These are phyloP conservation scores for Mya arenaria DNA, from an alignment of 1,140 invertebrate genomes.

Conservation along the genomic window DNA sequence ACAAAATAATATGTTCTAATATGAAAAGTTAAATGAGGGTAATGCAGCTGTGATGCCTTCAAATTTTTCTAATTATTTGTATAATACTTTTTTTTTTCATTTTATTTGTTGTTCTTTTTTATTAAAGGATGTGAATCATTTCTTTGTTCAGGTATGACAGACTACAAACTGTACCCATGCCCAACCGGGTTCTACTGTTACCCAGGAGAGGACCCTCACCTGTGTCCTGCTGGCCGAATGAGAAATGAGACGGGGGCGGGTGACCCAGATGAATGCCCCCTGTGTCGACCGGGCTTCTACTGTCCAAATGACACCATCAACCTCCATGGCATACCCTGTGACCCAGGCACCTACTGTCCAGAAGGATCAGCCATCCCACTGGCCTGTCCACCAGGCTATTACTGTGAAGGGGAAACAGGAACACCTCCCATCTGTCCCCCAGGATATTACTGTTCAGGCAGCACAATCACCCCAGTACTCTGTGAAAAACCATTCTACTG, in stretches of 20 bases:
- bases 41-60: no score
- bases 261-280: constrained; percentile 67
- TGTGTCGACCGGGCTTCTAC: constrained; percentile 76
- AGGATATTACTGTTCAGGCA: constrained; percentile 77
- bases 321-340: constrained; percentile 76
- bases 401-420: constrained; percentile 73
- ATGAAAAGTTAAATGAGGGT: no score
- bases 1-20: no score
- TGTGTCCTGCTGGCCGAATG: constrained; percentile 78
- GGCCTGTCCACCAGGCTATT: constrained; percentile 73
- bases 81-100: constrained; percentile 7
- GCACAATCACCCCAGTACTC: constrained; percentile 66
- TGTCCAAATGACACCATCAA: constrained; percentile 79
- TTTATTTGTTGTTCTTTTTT: no score
- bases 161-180: constrained; percentile 70
- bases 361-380: constrained; percentile 69
- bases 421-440: constrained; percentile 71
- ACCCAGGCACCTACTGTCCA: constrained; percentile 73
- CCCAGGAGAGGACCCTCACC: constrained; percentile 67
- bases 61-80: background rate
- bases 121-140: no score
- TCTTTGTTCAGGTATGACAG: constrained; percentile 69
- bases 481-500: constrained; percentile 76
- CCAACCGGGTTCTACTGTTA: constrained; percentile 76
- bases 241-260: constrained; percentile 70